Evolutionary conservation across 2,888 invertebrate genomes (phyloP), one percentile per base, ranked within the genome.

Genomic region (Eumerus sabulonum): DNA sequence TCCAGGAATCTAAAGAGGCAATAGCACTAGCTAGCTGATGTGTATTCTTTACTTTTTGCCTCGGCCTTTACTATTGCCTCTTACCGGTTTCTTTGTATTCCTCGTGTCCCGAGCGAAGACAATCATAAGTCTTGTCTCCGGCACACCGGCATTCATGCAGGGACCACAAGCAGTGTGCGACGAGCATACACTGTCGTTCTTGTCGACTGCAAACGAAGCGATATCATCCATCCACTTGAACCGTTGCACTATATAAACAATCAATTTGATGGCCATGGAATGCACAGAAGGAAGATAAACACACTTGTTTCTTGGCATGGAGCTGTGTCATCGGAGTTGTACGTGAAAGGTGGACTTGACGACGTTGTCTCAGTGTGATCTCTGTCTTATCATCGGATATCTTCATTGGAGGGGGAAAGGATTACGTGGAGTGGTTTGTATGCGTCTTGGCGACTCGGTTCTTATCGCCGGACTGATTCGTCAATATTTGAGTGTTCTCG

Each of bases 171-270:
- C 50, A 14, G 7, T 4, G 12, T 17, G 35, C 27, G 40, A 12
- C 13, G 18, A 16, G 36, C 17, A 35, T 16, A 45, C 19, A 12
- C 53, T 59, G 48, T 64, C 54, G 68, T 60, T 79, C 54, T 73
- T 67, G 50, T 27, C 16, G 59, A 72, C 63, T 63, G 57, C 62
- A 67, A 53, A 63, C 59, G 59, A 64, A 36, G 63, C 79, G 42
- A 70, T 79, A 79, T 79, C 79, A 79, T 79, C 74, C 74, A 79
- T 79, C 79, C 79, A 79, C 79, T 79, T 79, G 79, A 79, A 79
- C 79, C 79, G 74, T 74, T 79, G 68, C 79, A 79, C 79, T 79
- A 79, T 79, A 79, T 79, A 79, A 79, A 79, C 79, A 79, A 79
- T 74, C 74, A 74, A 79, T 79, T 79, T 79, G 79, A 79, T 79